A percentile compares a stretch with the other conserved stretches of the same genome.
Conservation (phyloP, 2,888 invertebrate genomes). For the Ophion ellenae region DNA sequence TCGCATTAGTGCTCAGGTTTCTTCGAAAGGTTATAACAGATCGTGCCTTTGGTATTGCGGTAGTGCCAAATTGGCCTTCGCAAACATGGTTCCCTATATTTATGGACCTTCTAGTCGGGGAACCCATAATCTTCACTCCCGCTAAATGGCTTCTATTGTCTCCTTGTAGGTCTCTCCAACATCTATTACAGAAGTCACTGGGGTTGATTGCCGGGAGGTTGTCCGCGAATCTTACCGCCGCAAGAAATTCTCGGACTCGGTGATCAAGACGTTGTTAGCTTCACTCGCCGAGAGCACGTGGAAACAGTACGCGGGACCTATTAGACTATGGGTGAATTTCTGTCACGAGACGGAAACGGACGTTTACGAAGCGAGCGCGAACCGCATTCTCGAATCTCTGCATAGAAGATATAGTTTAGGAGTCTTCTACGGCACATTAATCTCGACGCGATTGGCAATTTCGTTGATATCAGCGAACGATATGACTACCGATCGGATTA, state of each 20-base stretch:
- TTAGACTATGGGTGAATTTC: conserved; percentile 34
- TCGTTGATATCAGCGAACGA: conserved; percentile 42
- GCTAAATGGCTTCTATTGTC: conserved; percentile 26
- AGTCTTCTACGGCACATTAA: conserved; percentile 42
- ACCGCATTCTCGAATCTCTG: conserved; percentile 37
- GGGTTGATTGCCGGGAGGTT: conserved; percentile 45
- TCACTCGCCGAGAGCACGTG: conserved; percentile 41
- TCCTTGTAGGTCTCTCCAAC: conserved; percentile 49
- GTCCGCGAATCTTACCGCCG: conserved; percentile 32
- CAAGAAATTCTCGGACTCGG: conserved; percentile 54
- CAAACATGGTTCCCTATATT: no score
- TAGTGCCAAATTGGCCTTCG: no score
- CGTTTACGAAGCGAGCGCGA: conserved; percentile 35
- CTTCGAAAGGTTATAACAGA: conserved; percentile 40
- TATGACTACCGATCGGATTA: conserved; percentile 30
- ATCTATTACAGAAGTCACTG: conserved; percentile 31
- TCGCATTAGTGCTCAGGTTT: conserved; percentile 43
- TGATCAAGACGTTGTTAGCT: conserved; percentile 49
- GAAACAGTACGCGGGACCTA: conserved; percentile 39
- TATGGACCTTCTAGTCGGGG: conserved; percentile 17
- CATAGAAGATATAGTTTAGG: conserved; percentile 27
- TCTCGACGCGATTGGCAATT: conserved; percentile 43
- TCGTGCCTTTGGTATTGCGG: no score
- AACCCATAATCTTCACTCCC: conserved; percentile 25
- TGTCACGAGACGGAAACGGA: conserved; percentile 31